Base-by-base conservation (phyloP, 2,113 vertebrate genomes). In the Neolamprologus hecqui region DNA sequence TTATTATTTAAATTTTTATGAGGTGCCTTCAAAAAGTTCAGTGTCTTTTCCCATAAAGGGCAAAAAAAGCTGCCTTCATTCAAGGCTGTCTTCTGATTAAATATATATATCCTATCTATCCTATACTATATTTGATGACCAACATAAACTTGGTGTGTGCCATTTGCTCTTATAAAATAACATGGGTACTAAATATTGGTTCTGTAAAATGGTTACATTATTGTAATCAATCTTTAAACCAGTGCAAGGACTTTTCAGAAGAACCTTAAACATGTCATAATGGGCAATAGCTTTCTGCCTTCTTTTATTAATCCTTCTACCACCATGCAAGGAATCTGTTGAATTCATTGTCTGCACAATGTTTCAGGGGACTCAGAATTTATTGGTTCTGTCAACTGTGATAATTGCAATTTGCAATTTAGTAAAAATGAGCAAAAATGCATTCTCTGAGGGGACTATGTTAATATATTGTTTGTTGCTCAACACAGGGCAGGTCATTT, bases 331-430 rank as follows among this genome's bases (percentile, higher is more conserved):
- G 79, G 75, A 88, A 81, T 91, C 42, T 26, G 81, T 77, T 83
- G 60, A 86, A 86, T 84, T 88, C 49, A 77, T 47, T 60, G 45
- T 85, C 55, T 84, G 55, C 42, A 42, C 68, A n/a, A 60, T 85
- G 83, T 90, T 89, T 85, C 81, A 79, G 81, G 70, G 85, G 80
- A 45, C 88, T 65, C 26, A 55, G 40, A 89, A 88, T 89, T 53
- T 82, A 93, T 92, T 86, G 73, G 55, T 88, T 90, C 82, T 82
- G 84, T 90, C 51, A 54, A 68, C 81, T 88, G 82, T 86, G 84
- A 84, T 94, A 92, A 93, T 88, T 90, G 83, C 85, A 89, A 83
- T 88, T 89, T 91, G 82, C 88, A 82, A 73, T 91, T 85, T 86
- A 63, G 65, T 84, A 84, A 82, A 83, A 92, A 84, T 79, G 58